Percentiles rank a stretch among this genome's conserved stretches.
Evolutionary conservation across 2,888 invertebrate species (phyloP).

Genomic region (Thera obeliscata): DNA sequence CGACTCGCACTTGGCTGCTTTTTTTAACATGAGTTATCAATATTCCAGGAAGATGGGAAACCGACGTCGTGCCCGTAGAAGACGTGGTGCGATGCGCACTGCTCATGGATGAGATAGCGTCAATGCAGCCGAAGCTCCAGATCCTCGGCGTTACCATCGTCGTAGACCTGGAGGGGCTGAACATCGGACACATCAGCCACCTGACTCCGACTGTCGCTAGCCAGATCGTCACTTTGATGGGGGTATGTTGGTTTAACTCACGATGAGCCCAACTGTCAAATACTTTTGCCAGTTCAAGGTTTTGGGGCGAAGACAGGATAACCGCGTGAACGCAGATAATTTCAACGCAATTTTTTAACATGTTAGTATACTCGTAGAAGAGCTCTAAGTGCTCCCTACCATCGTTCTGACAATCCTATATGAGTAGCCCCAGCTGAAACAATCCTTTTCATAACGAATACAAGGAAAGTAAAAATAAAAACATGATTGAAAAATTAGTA

Average conservation of each 20-base stretch:
- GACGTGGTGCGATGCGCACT: slow-evolving; percentile 73
- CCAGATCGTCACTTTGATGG: slow-evolving; percentile 75
- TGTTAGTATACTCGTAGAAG: too few species aligned
- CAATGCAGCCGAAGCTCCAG: slow-evolving; percentile 75
- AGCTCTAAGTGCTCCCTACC: too few species aligned
- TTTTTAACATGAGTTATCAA: too few species aligned
- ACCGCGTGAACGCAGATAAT: background rate
- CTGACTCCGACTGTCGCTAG: slow-evolving; percentile 69
- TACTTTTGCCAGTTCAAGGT: too few species aligned
- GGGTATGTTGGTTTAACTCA: slow-evolving; percentile 53
- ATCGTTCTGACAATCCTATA: too few species aligned
- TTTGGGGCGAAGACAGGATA: background rate
- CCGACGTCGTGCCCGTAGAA: slow-evolving; percentile 61
- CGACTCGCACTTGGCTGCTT: too few species aligned
- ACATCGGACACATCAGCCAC: slow-evolving; percentile 63
- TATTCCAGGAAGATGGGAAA: slow-evolving; percentile 69
- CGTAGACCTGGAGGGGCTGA: slow-evolving; percentile 73
- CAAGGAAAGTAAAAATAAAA: too few species aligned
- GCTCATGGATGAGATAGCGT: slow-evolving; percentile 73
- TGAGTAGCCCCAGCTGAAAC: too few species aligned
- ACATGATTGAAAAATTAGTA: too few species aligned
- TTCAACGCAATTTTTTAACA: too few species aligned
- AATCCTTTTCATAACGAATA: too few species aligned
- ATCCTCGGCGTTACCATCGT: slow-evolving; percentile 75
- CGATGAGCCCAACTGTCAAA: too few species aligned